Percentiles rank a stretch among this genome's conserved stretches.
Evolutionary conservation across 2,113 vertebrate genomes (phyloP).

Genomic region (Poeciliopsis occidentalis): DNA sequence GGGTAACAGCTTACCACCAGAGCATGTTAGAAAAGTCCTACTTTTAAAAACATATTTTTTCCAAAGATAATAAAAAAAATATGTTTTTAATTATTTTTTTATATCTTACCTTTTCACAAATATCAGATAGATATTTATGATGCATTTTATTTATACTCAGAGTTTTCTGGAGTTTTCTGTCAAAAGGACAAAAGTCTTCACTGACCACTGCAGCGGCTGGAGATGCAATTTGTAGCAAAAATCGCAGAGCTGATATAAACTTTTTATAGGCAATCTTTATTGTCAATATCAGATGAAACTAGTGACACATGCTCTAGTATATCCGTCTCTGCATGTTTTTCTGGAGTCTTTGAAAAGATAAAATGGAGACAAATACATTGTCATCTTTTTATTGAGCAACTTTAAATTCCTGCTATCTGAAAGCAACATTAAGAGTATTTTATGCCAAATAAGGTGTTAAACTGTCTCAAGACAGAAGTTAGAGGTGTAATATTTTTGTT

Average conservation of each 20-base stretch:
- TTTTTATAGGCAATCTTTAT: not conserved
- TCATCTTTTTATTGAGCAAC: not conserved
- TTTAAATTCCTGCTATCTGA: constrained; percentile 50
- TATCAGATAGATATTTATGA: too few relatives aligned
- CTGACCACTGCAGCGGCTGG: not conserved
- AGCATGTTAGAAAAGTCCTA: too few relatives aligned
- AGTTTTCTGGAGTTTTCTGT: not conserved
- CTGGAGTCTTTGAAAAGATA: not conserved
- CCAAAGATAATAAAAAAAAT: too few relatives aligned
- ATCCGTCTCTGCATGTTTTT: not conserved
- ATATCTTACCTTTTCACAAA: too few relatives aligned
- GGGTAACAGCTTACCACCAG: too few relatives aligned
- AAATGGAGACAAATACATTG: not conserved
- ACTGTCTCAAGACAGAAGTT: constrained; percentile 44
- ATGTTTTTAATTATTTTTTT: too few relatives aligned
- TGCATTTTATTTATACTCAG: too few relatives aligned
- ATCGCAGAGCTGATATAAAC: not conserved
- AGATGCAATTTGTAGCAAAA: not conserved
- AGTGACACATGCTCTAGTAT: not conserved
- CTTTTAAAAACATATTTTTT: too few relatives aligned
- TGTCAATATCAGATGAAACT: not conserved
- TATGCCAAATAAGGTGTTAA: constrained; percentile 70
- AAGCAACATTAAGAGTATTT: constrained; percentile 56
- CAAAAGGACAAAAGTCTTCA: not conserved
- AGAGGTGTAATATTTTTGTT: constrained; percentile 21